Evolutionary conservation across 2,113 vertebrate genomes (phyloP).

Genomic region (Lonchura striata): DNA sequence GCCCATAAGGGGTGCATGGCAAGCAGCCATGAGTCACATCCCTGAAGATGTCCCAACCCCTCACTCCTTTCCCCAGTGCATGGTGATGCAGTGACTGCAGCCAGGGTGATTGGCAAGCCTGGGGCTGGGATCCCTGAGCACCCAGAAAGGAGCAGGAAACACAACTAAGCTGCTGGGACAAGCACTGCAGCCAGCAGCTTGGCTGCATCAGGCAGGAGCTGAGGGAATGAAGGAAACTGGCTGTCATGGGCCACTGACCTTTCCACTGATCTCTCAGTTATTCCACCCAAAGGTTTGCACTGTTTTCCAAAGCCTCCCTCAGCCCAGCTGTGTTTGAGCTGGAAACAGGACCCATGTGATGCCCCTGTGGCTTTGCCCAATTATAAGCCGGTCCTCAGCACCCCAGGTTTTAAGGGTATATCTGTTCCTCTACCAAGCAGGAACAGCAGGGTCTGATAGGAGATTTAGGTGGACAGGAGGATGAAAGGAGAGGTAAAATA

Average conservation of each 20-base stretch:
- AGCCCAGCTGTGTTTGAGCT: not conserved
- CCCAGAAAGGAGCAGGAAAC: not conserved
- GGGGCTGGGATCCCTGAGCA: not conserved
- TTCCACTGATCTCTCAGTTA: not conserved
- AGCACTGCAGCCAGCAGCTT: not conserved
- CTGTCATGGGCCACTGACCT: not conserved
- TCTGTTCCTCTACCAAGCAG: not conserved
- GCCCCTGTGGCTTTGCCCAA: fast-evolving
- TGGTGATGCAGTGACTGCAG: not conserved
- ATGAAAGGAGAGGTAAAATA: not conserved
- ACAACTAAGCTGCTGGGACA: not conserved
- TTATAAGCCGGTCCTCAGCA: not conserved
- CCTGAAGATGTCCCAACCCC: not conserved
- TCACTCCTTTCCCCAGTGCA: not conserved
- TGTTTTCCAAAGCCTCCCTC: not conserved
- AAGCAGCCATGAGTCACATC: not conserved
- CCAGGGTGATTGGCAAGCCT: not conserved
- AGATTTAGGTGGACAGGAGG: not conserved
- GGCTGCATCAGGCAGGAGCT: not conserved
- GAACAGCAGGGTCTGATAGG: not conserved
- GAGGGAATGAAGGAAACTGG: not conserved
- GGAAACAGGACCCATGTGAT: not conserved
- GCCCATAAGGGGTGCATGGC: fast-evolving
- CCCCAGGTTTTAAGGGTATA: not conserved
- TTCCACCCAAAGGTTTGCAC: not conserved